These are phyloP conservation scores for Tineola bisselliella DNA, from an alignment of 2,888 invertebrate species.

Conservation along the genomic window DNA sequence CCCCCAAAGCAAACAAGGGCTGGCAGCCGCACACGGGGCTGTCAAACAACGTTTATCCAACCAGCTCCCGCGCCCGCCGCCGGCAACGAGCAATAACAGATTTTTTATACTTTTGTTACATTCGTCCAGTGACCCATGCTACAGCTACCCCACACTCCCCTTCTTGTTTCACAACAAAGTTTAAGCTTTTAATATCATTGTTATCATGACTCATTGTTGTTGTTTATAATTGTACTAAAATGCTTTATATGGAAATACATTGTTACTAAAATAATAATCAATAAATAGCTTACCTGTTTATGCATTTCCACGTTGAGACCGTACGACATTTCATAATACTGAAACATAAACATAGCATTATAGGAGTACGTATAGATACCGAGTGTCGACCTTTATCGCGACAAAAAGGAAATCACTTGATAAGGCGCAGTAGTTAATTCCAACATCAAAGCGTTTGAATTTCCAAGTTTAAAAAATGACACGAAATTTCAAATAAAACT, in stretches of 20 bases:
- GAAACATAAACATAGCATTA: slow-evolving; percentile 66
- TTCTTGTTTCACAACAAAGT: slow-evolving; percentile 1
- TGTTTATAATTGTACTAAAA: neutral
- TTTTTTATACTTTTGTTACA: slow-evolving; percentile 35
- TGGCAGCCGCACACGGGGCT: slow-evolving; percentile 27
- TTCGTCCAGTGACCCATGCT: neutral
- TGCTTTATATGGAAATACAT: neutral
- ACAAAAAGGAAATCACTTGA: slow-evolving; percentile 32
- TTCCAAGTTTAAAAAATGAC: no score
- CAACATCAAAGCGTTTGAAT: no score
- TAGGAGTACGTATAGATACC: no score
- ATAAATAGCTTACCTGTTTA: slow-evolving; percentile 81
- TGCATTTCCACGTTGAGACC: slow-evolving; percentile 98
- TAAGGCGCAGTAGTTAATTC: no score
- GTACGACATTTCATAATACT: slow-evolving; percentile 99
- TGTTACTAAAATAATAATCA: slow-evolving; percentile 15
- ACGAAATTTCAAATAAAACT: no score
- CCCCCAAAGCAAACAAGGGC: slow-evolving; percentile 20
- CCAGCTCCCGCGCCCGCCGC: slow-evolving; percentile 26
- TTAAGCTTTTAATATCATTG: slow-evolving; percentile 5
- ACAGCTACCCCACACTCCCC: slow-evolving; percentile 6
- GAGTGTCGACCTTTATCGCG: no score
- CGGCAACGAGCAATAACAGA: slow-evolving; percentile 45
- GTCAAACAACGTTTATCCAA: slow-evolving; percentile 59
- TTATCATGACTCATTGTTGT: no score